Evolutionary conservation across 2,888 invertebrate species (phyloP).

Genomic region (Selenia dentaria): DNA sequence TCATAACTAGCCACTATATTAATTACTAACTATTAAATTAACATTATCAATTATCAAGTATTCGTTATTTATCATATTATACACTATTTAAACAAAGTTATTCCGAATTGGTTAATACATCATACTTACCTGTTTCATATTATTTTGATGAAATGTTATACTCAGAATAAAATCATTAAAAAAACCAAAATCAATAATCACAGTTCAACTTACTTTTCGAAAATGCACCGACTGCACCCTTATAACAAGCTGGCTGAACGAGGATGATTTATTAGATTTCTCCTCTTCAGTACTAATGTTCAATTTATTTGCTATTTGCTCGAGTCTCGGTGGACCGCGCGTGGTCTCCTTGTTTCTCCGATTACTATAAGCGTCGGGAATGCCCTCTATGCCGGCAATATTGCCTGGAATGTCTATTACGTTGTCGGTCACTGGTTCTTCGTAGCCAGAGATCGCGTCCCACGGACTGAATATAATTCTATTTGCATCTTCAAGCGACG

Average conservation of each 20-base stretch:
- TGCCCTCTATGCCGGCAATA: slow-evolving; percentile 54
- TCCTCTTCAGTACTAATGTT: slow-evolving; percentile 76
- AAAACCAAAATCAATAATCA: too few relatives aligned
- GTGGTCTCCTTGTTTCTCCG: slow-evolving; percentile 66
- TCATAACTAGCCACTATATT: too few relatives aligned
- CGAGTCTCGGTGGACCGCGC: slow-evolving; percentile 52
- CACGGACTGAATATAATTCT: slow-evolving; percentile 83
- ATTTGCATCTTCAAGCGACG: slow-evolving; percentile 79
- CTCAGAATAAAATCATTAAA: too few relatives aligned
- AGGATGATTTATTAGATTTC: slow-evolving; percentile 78
- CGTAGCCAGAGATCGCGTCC: slow-evolving; percentile 77
- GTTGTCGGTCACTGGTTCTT: slow-evolving; percentile 72
- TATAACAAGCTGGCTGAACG: slow-evolving; percentile 78
- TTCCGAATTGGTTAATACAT: too few relatives aligned
- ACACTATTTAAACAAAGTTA: too few relatives aligned
- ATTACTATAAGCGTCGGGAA: slow-evolving; percentile 52
- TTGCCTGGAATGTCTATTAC: slow-evolving; percentile 76
- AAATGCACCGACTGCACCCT: slow-evolving; percentile 79
- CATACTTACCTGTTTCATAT: too few relatives aligned
- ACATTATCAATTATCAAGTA: too few relatives aligned
- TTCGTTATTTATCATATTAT: too few relatives aligned
- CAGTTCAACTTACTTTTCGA: slow-evolving; percentile 67
- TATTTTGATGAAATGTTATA: too few relatives aligned
- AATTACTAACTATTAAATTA: too few relatives aligned
- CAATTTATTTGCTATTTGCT: slow-evolving; percentile 74